phyloP scores from a whole-genome alignment of 2,797 vertebrate genomes.

The Taeniopygia guttata region DNA sequence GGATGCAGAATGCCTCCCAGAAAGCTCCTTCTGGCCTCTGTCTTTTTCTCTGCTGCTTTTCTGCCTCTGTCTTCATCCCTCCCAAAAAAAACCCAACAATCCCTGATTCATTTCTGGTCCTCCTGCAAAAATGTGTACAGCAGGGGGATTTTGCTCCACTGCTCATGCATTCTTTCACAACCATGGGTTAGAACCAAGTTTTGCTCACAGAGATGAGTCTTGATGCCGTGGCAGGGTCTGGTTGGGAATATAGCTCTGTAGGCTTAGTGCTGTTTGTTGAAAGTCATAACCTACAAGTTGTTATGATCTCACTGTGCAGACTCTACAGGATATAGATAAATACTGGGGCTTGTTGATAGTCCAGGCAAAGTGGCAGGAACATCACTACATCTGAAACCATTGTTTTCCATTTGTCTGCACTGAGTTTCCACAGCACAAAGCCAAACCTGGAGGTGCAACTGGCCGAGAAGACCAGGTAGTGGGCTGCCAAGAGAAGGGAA shows the following conservation, averaged over 20 bases:
- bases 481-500: neutral
- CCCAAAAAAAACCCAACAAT: accelerated
- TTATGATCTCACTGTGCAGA: neutral
- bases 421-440: neutral
- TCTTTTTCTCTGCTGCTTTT: neutral
- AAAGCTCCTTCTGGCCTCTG: neutral
- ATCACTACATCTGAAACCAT: neutral
- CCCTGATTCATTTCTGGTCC: neutral
- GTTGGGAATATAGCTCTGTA: neutral
- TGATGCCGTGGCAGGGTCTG: neutral
- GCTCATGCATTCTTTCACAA: neutral
- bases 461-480: neutral
- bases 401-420: neutral
- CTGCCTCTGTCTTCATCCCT: neutral
- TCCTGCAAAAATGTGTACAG: neutral
- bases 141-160: neutral
- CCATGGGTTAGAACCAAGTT: neutral
- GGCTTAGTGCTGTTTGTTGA: neutral
- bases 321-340: neutral
- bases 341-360: neutral
- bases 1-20: neutral
- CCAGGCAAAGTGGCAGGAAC: neutral
- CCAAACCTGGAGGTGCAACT: neutral
- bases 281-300: neutral
- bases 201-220: neutral